Evolutionary conservation across 2,888 invertebrate genomes (phyloP).

Genomic region (Tubulanus polymorphus): DNA sequence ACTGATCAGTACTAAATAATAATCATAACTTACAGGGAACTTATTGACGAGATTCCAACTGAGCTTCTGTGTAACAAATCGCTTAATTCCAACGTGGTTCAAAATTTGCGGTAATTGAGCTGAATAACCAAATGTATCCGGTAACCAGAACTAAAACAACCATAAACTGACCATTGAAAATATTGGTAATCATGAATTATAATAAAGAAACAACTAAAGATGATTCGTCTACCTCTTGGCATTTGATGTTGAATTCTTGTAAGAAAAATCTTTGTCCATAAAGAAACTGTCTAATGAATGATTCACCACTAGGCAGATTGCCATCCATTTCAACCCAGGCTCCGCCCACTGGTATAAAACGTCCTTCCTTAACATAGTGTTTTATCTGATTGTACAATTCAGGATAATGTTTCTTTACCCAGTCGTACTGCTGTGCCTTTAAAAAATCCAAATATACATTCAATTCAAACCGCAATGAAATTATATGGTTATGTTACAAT

Average conservation of each 20-base stretch:
- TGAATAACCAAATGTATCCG: slow-evolving; percentile 59
- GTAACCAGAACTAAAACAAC: slow-evolving; percentile 55
- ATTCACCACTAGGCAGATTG: slow-evolving; percentile 55
- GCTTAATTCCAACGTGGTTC: slow-evolving; percentile 51
- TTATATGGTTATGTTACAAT: too few relatives aligned
- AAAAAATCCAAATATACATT: too few relatives aligned
- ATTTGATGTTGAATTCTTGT: slow-evolving; percentile 54
- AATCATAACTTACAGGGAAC: slow-evolving; percentile 50
- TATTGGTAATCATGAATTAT: neutral
- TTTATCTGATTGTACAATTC: slow-evolving; percentile 53
- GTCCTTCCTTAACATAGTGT: slow-evolving; percentile 42
- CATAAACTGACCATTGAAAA: neutral
- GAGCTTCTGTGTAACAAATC: slow-evolving; percentile 58
- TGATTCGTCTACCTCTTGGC: slow-evolving; percentile 48
- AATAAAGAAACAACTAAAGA: neutral
- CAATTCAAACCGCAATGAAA: too few relatives aligned
- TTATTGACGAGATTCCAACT: slow-evolving; percentile 58
- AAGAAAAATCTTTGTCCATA: slow-evolving; percentile 56
- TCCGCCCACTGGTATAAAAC: slow-evolving; percentile 57
- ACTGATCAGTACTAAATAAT: too few relatives aligned
- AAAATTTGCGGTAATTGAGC: slow-evolving; percentile 58
- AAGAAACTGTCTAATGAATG: slow-evolving; percentile 57
- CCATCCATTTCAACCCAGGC: slow-evolving; percentile 58
- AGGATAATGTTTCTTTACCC: slow-evolving; percentile 57
- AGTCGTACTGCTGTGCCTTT: slow-evolving; percentile 57